phyloP scores from a whole-genome alignment of 2,113 vertebrate genomes.

The Neodontobutis hainanensis region DNA sequence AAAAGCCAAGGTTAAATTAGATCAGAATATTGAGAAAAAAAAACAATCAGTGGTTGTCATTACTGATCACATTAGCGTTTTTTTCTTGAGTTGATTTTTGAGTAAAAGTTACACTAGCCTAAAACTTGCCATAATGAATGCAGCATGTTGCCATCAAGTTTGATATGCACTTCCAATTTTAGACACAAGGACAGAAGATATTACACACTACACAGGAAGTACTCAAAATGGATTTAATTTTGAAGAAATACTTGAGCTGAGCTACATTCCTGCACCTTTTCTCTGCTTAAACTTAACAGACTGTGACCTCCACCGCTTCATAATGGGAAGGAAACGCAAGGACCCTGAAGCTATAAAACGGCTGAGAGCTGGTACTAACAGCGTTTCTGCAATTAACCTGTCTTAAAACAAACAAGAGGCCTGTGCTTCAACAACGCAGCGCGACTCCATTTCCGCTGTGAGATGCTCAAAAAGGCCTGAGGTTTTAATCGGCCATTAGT shows the following conservation, averaged over 20 bases:
- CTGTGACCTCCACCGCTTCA: constrained; percentile 65
- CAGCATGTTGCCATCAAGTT: no score
- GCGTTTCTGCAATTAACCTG: constrained; percentile 72
- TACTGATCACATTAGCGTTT: no score
- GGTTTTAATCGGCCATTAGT: constrained; percentile 71
- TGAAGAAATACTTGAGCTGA: background rate
- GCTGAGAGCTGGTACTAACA: constrained; percentile 59
- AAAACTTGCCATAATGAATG: no score
- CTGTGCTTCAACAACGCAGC: constrained; percentile 63
- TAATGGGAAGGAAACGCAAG: constrained; percentile 59
- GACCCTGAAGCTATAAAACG: constrained; percentile 56
- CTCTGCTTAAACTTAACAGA: constrained; percentile 63
- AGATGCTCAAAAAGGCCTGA: constrained; percentile 57
- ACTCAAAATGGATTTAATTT: no score
- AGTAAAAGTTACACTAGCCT: no score
- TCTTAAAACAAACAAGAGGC: constrained; percentile 70
- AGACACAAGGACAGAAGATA: no score
- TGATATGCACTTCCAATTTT: no score
- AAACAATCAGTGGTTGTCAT: no score
- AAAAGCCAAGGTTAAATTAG: no score
- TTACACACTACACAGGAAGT: no score
- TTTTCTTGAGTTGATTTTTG: no score
- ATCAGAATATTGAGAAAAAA: no score
- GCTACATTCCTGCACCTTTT: background rate
- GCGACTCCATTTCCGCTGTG: constrained; percentile 51